Evolutionary conservation across 2,113 vertebrate genomes (phyloP).

Genomic region (Ranitomeya variabilis): DNA sequence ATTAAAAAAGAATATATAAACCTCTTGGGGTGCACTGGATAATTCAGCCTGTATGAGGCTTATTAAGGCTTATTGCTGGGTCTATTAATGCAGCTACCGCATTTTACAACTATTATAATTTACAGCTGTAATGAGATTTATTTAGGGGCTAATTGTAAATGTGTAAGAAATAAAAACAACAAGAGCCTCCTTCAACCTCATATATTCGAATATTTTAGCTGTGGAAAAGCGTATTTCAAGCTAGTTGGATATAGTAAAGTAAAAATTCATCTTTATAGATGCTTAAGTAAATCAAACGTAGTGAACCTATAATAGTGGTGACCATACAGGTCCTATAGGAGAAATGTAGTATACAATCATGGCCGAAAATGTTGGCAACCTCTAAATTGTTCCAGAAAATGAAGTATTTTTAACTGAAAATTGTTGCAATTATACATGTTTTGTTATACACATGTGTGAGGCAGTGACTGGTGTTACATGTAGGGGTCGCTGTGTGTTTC

Average conservation of each 20-base stretch:
- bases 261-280: too few relatives aligned
- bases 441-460: too few relatives aligned
- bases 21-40: conserved; percentile 10
- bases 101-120: conserved; percentile 32
- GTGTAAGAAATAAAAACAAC: neutral
- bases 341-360: too few relatives aligned
- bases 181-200: neutral
- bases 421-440: too few relatives aligned
- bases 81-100: conserved; percentile 6
- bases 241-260: neutral
- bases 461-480: too few relatives aligned
- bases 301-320: too few relatives aligned
- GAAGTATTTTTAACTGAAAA: too few relatives aligned
- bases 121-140: conserved; percentile 27
- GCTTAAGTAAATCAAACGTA: too few relatives aligned
- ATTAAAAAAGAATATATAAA: conserved; percentile 52
- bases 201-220: neutral
- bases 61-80: conserved; percentile 10
- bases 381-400: too few relatives aligned
- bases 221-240: neutral
- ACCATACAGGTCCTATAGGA: too few relatives aligned
- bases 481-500: too few relatives aligned
- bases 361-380: too few relatives aligned
- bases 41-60: conserved; percentile 30
- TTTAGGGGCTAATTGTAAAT: conserved; percentile 17